phyloP scores from a whole-genome alignment of 2,888 invertebrate species.

The Omphaloscelis lunosa region DNA sequence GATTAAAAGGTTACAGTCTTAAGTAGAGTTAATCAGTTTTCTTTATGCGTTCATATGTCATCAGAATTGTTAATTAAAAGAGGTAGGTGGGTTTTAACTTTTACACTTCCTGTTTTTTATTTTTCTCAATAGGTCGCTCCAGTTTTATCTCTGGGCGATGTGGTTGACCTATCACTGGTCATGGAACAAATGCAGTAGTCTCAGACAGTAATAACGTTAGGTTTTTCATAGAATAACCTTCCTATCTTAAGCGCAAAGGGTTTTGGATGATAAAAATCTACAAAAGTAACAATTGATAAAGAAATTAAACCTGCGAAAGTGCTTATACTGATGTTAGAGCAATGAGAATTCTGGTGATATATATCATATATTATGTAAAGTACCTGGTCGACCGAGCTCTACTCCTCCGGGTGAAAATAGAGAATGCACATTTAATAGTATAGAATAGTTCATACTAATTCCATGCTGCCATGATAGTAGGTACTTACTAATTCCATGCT shows the following conservation, averaged over 20 bases:
- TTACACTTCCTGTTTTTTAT: neutral
- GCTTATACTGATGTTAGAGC: neutral
- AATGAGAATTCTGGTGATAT: neutral
- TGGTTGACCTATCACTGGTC: too few relatives aligned
- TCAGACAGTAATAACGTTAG: too few relatives aligned
- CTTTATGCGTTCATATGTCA: conserved; percentile 30
- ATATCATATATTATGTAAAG: neutral
- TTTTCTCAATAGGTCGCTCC: too few relatives aligned
- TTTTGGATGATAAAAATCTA: neutral
- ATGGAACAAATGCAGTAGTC: too few relatives aligned
- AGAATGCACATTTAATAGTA: too few relatives aligned
- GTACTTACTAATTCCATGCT: too few relatives aligned
- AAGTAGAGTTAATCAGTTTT: conserved; percentile 30
- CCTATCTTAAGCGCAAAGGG: too few relatives aligned
- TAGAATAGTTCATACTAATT: too few relatives aligned
- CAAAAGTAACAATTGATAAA: neutral
- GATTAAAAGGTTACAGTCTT: conserved; percentile 35
- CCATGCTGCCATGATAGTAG: too few relatives aligned
- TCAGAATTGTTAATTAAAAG: neutral
- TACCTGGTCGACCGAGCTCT: too few relatives aligned
- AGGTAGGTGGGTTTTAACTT: neutral
- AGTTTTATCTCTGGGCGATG: neutral
- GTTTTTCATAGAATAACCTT: neutral
- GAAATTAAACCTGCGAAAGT: neutral
- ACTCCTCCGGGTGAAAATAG: too few relatives aligned